Percentiles rank a stretch among this genome's conserved stretches.
Conservation (phyloP, 1,140 invertebrate species). For the Acromyrmex echinatior region DNA sequence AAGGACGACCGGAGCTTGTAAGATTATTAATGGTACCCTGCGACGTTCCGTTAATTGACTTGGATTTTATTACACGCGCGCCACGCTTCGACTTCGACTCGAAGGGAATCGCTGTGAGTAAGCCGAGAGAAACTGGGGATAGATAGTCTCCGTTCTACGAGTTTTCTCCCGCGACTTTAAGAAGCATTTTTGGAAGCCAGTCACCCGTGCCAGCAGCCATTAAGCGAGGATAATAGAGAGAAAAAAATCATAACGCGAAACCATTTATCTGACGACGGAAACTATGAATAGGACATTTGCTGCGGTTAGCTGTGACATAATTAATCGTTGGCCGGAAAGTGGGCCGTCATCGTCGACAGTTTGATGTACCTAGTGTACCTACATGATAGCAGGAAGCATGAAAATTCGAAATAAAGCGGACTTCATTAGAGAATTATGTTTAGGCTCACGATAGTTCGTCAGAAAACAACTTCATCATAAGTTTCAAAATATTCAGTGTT, state of each 20-base stretch:
- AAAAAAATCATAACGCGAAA: conserved; percentile 69
- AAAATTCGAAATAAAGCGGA: neutral
- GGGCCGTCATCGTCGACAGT: conserved; percentile 16
- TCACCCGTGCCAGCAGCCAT: conserved; percentile 64
- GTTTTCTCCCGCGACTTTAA: conserved; percentile 33
- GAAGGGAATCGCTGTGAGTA: conserved; percentile 70
- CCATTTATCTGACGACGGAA: conserved; percentile 49
- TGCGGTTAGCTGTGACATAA: conserved; percentile 47
- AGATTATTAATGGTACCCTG: conserved; percentile 82
- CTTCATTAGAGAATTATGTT: conserved; percentile 6
- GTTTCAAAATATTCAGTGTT: neutral
- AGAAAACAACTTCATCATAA: neutral
- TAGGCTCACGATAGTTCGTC: neutral
- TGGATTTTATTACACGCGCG: conserved; percentile 81
- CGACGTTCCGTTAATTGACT: conserved; percentile 83
- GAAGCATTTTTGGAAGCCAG: conserved; percentile 70
- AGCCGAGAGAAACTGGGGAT: conserved; percentile 49
- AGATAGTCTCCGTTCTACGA: conserved; percentile 50
- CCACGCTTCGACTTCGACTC: conserved; percentile 69
- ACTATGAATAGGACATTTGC: conserved; percentile 54
- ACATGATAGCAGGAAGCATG: neutral
- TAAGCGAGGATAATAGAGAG: conserved; percentile 40
- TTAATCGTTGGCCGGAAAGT: conserved; percentile 42
- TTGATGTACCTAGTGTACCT: conserved; percentile 10
- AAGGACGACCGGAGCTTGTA: conserved; percentile 66